Percentiles rank a stretch among this genome's conserved stretches.
These are phyloP conservation scores for Xylota sylvarum DNA, from an alignment of 2,888 invertebrate genomes.

Conservation along the genomic window DNA sequence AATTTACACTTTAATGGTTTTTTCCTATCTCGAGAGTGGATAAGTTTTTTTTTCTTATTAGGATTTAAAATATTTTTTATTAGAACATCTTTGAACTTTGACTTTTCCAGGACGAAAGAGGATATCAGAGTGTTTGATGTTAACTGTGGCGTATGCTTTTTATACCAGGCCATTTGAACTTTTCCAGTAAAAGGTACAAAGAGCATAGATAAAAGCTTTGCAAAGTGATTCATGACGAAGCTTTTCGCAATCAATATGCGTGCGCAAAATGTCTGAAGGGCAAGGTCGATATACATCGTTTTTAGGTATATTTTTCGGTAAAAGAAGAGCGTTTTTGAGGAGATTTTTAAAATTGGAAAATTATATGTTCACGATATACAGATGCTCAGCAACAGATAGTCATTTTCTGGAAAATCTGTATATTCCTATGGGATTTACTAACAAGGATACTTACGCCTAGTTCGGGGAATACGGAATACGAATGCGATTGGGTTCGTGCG, in stretches of 20 bases:
- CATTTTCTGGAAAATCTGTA: neutral
- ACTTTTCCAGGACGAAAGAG: constrained; percentile 54
- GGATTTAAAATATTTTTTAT: neutral
- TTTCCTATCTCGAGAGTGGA: neutral
- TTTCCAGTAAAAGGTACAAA: constrained; percentile 32
- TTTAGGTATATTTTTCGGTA: constrained; percentile 23
- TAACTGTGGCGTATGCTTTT: constrained; percentile 57
- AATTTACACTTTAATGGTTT: constrained; percentile 1
- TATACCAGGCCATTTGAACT: constrained; percentile 54
- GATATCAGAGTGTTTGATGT: constrained; percentile 38
- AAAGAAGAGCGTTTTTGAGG: neutral
- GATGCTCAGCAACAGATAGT: constrained; percentile 68
- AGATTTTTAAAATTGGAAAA: constrained; percentile 10
- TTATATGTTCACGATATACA: neutral
- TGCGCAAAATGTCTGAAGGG: constrained; percentile 77
- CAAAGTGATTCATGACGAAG: constrained; percentile 62
- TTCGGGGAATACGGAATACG: neutral
- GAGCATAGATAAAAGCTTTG: constrained; percentile 22
- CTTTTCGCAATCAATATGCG: constrained; percentile 74
- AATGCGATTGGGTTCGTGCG: neutral
- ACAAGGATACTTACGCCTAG: constrained; percentile 1
- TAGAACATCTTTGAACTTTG: constrained; percentile 14
- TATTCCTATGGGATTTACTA: constrained; percentile 11
- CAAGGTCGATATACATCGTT: constrained; percentile 69
- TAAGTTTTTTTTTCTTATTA: neutral